A percentile compares a stretch with the other conserved stretches of the same genome.
Evolutionary conservation across 2,888 invertebrate species (phyloP).

Genomic region (Netelia melanura): DNA sequence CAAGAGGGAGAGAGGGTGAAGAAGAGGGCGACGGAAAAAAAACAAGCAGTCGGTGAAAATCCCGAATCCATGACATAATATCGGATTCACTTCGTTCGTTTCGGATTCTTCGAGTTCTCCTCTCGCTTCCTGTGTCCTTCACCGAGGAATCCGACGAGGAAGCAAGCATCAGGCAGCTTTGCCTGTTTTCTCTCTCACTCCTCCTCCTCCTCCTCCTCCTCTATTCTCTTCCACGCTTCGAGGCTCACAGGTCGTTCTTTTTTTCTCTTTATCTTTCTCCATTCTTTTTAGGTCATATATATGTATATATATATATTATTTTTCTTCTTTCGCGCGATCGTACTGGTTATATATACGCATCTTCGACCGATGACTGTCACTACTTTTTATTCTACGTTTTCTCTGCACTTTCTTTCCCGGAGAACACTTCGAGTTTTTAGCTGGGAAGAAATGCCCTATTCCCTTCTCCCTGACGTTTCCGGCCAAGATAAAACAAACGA

Average conservation of each 20-base stretch:
- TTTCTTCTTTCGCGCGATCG: conserved; percentile 60
- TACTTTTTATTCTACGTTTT: conserved; percentile 29
- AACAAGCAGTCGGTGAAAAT: conserved; percentile 46
- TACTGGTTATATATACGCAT: conserved; percentile 47
- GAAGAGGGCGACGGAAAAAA: conserved; percentile 30
- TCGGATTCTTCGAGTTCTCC: conserved; percentile 59
- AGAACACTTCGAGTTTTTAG: conserved; percentile 55
- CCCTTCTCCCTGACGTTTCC: neutral
- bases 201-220: neutral
- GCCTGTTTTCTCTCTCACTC: conserved; percentile 1
- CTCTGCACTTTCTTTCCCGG: conserved; percentile 65
- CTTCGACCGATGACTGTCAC: conserved; percentile 34
- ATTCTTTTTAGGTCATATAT: neutral
- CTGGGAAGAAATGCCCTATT: conserved; percentile 5
- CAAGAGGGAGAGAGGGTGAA: conserved; percentile 8
- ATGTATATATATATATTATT: conserved; percentile 1
- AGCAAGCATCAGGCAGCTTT: neutral
- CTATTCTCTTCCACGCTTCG: conserved; percentile 24
- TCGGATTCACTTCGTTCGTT: conserved; percentile 58
- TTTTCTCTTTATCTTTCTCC: conserved; percentile 49
- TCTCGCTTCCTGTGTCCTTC: conserved; percentile 25
- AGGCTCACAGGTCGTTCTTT: conserved; percentile 38
- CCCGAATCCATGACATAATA: conserved; percentile 48
- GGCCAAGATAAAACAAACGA: conserved; percentile 47
- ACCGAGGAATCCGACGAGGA: conserved; percentile 41